Evolutionary conservation across 2,113 vertebrate species (phyloP).

Genomic region (Tauraco erythrolophus): DNA sequence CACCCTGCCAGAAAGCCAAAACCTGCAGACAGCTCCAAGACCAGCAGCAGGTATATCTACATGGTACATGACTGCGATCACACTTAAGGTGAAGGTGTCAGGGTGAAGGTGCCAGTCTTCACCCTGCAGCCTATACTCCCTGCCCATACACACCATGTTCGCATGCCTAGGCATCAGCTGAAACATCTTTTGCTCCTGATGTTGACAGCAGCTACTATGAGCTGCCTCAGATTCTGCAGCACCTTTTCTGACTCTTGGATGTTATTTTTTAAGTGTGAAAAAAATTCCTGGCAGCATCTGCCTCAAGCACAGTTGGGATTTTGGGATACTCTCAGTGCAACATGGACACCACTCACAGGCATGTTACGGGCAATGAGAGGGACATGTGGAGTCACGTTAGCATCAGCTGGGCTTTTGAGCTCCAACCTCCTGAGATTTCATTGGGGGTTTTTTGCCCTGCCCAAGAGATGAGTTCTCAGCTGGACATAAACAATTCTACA

Average conservation of each 20-base stretch:
- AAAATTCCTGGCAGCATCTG: background rate
- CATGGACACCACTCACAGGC: background rate
- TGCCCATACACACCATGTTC: background rate
- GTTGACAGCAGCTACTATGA: background rate
- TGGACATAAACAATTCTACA: background rate
- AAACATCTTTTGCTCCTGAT: background rate
- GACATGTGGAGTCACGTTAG: rapidly evolving
- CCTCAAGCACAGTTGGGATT: background rate
- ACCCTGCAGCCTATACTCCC: background rate
- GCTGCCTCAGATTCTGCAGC: background rate
- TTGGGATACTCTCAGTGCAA: background rate
- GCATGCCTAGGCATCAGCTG: background rate
- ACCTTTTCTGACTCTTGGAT: background rate
- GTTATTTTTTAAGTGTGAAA: background rate
- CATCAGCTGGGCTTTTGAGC: background rate
- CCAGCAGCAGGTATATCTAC: background rate
- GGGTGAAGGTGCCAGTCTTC: background rate
- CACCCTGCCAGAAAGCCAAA: background rate
- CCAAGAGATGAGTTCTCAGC: background rate
- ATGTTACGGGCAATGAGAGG: background rate
- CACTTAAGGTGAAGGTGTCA: too few relatives aligned
- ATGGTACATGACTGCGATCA: rapidly evolving
- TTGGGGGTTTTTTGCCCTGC: background rate
- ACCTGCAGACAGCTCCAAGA: background rate
- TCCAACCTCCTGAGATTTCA: background rate